Base-by-base conservation (phyloP, 2,888 invertebrate genomes). In the Leptodirus hochenwartii region DNA sequence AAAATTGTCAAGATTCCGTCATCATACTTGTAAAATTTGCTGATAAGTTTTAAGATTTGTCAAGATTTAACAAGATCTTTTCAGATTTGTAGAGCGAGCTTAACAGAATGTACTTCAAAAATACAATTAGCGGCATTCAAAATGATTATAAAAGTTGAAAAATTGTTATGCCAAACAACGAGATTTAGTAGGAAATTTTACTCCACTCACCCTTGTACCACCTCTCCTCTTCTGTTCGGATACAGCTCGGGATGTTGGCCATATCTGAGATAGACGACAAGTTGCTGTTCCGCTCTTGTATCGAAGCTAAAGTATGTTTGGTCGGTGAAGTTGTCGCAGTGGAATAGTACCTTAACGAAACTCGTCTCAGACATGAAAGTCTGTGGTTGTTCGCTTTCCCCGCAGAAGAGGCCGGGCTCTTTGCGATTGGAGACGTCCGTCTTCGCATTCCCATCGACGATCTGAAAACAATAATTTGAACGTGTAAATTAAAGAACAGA, bases 281-380 rank as follows among this genome's bases (percentile, higher is more conserved):
- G 78, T 56, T 85, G 85, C 49, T 87, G 85, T 53, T 88, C 88
- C 24, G 87, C 85, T 40, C 85, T 72, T 40, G 77, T 75, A 49
- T 81, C 80, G 51, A 82, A 81, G 45, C 79, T 79, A 54, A 81
- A 78, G 59, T 81, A 82, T 2, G 80, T 81, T 59, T 88, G 87
- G 54, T 87, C 85, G 26, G 88, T 87, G 59, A 85, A 88, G 60
- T 87, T 87, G 55, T 88, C 87, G 22, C 82, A 80, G 51, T 85
- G 84, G 59, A 88, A 88, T 39, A 85, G 68, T 37, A 90, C 75
- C 54, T 84, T 82, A 33, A 90, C 85, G 58, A 85, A 84, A 53
- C 81, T 84, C 31, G 88, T 90, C 59, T 90, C 88, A 30, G 87
- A 88, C 56, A 88, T 88, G 63, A 88, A 88, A 15, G 85, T 87